Percentiles rank a stretch among this genome's conserved stretches.
Conservation (phyloP, 1,140 invertebrate genomes). For the Drosophila funebris region DNA sequence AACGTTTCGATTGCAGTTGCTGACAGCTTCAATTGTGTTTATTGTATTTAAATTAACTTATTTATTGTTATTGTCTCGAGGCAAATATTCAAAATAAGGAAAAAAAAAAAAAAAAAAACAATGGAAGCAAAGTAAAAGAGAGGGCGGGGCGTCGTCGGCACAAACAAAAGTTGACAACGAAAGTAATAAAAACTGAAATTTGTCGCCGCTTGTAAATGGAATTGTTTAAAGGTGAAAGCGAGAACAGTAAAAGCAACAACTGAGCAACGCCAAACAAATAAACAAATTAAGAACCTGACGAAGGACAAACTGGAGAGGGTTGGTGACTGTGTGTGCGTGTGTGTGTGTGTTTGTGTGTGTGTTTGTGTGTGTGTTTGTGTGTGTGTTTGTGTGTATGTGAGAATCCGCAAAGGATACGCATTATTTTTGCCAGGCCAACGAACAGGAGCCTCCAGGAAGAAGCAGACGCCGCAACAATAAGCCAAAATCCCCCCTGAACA, state of each 20-base stretch:
- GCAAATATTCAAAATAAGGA: constrained; percentile 2
- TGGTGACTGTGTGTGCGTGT: no score
- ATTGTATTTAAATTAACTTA: constrained; percentile 82
- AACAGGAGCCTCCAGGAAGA: constrained; percentile 34
- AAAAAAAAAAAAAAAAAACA: constrained; percentile 20
- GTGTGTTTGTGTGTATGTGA: no score
- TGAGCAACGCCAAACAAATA: constrained; percentile 61
- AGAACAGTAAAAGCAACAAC: constrained; percentile 29
- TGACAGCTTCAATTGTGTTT: constrained; percentile 71
- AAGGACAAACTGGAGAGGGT: neutral
- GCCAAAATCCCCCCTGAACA: constrained; percentile 49
- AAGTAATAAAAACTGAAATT: constrained; percentile 79
- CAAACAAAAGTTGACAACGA: constrained; percentile 66
- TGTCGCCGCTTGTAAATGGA: constrained; percentile 80
- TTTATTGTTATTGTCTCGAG: constrained; percentile 68
- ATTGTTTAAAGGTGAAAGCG: constrained; percentile 78
- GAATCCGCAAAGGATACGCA: constrained; percentile 75
- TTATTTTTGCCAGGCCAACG: constrained; percentile 68
- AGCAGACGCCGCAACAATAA: constrained; percentile 54
- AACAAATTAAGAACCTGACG: constrained; percentile 71
- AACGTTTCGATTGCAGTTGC: constrained; percentile 17
- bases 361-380: no score
- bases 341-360: no score
- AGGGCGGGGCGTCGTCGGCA: neutral
- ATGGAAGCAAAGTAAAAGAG: neutral